Evolutionary conservation across 2,113 vertebrate species (phyloP).

Genomic region (Hippolais icterina): DNA sequence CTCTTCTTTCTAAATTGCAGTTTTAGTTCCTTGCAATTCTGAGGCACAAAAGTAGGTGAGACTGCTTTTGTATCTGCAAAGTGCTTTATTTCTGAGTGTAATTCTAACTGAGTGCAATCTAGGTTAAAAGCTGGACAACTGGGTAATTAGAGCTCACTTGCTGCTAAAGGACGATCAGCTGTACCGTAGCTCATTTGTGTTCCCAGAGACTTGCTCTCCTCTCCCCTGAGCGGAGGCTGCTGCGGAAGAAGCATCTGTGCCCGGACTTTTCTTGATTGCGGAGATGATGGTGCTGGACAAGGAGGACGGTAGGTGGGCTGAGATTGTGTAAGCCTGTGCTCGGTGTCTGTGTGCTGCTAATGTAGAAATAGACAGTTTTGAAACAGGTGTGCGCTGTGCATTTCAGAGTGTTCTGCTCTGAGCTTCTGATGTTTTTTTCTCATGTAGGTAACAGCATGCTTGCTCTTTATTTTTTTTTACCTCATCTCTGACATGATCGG

Average conservation of each 20-base stretch:
- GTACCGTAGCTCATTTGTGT: slow-evolving; percentile 67
- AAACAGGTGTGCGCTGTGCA: not conserved
- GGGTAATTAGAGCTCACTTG: slow-evolving; percentile 80
- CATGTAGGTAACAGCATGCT: not conserved
- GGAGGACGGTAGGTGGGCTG: slow-evolving; percentile 96
- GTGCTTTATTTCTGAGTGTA: slow-evolving; percentile 80
- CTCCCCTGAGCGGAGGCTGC: slow-evolving; percentile 77
- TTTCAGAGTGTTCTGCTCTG: not conserved
- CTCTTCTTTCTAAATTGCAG: slow-evolving; percentile 73
- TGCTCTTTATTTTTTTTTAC: not conserved
- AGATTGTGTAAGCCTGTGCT: slow-evolving; percentile 35
- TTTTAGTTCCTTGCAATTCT: slow-evolving; percentile 78
- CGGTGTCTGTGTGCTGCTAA: not conserved
- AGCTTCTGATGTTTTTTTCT: not conserved
- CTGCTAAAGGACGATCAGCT: slow-evolving; percentile 77
- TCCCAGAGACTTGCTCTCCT: slow-evolving; percentile 70
- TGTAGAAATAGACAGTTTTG: slow-evolving; percentile 16
- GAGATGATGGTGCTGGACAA: slow-evolving; percentile 99
- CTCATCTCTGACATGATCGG: not conserved
- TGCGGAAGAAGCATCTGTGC: slow-evolving; percentile 89
- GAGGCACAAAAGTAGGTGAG: slow-evolving; percentile 79
- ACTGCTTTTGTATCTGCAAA: slow-evolving; percentile 80
- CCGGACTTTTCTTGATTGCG: slow-evolving; percentile 83
- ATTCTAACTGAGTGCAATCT: slow-evolving; percentile 82
- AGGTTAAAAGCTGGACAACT: slow-evolving; percentile 84